Evolutionary conservation across 2,797 vertebrate species (phyloP), one percentile per base, ranked within the genome.

Genomic region (Philypnodon macrostomus): DNA sequence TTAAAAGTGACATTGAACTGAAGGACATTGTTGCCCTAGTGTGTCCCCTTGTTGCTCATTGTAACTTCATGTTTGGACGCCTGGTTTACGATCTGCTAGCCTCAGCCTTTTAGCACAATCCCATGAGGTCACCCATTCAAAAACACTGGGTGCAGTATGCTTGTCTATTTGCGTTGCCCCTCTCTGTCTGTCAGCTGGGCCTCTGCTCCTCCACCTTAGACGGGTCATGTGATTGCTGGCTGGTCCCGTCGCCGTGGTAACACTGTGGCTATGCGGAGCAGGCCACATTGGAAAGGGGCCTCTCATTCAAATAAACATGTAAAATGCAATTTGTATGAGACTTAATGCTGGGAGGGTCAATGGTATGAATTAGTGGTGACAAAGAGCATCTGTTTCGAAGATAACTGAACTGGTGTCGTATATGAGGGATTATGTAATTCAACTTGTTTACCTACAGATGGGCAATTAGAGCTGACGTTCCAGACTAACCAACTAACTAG

Each of bases 51-150:
- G 23, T 59, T 9, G 14, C 30, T 9, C 48, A 46, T 40, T 18
- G 23, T 59, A 14, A 21, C 30, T 9, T n/a, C 14, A 19, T 23
- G 32, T 33, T 33, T 64, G 41, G 44, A 58, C 53, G 50, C 47
- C 34, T 50, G 52, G 58, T 59, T 57, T 44, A 57, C 49, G 63
- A 75, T 67, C 46, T 76, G 79, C 72, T 68, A 49, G 44, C 56
- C 58, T 78, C 80, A 73, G 73, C 79, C 60, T 47, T 67, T 58
- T 36, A 46, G 59, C 37, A 67, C 74, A 70, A 72, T 58, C 51
- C 53, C n/a, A 40, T 30, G 58, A 67, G 50, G 27, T 27, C 46
- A 45, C 53, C 37, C 37, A 18, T 39, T 45, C 41, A 27, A 41
- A 39, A 42, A 51, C 40, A 38, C 21, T 72, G 54, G n/a, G n/a